Evolutionary conservation across 2,888 invertebrate genomes (phyloP), one percentile per base, ranked within the genome.

Genomic region (Quadriops clusia): DNA sequence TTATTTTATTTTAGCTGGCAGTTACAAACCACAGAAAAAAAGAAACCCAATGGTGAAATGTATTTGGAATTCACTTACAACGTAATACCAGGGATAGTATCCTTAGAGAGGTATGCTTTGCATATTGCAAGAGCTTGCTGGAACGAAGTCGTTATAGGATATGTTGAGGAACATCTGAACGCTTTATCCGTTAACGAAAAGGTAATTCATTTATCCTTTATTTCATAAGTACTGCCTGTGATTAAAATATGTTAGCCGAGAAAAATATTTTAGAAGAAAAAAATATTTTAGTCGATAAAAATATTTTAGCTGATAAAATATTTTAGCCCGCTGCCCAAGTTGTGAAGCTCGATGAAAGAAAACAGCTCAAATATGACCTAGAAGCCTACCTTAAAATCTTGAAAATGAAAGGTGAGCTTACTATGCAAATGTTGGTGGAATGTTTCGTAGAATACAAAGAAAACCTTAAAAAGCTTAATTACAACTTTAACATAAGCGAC

Each of bases 51-150:
- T 20, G 46, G 44, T 22, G 41, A 58, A 7, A 42, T 54, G 21
- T 59, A 63, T 40, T 57, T 81, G 14, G 51, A 70, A n/a, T 81
- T 76, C 45, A 70, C 73, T 13, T 74, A 81, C 45, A 70, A 65
- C 45, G 51, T 82, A 15, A 63, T 67, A 32, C 55, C 61, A 0
- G 83, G 82, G 4, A 56, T 70, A 0, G 74, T 73, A 0, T 56
- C 61, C 7, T 56, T 77, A 3, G 63, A 70, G 39, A 61, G 70
- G 36, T 83, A 84, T 46, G 83, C 82, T 0, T 57, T 82, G 15
- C 63, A 68, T 14, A 54, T 81, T 27, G 77, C 79, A 2, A 60
- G 68, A 36, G 68, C 66, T 41, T 71, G 72, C 38, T 61, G 78
- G 45, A 77, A 78, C 0, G 55, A 63, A 36, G 54, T 60, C n/a